Conservation (phyloP, 2,797 vertebrate genomes). For the Crax fasciolata region DNA sequence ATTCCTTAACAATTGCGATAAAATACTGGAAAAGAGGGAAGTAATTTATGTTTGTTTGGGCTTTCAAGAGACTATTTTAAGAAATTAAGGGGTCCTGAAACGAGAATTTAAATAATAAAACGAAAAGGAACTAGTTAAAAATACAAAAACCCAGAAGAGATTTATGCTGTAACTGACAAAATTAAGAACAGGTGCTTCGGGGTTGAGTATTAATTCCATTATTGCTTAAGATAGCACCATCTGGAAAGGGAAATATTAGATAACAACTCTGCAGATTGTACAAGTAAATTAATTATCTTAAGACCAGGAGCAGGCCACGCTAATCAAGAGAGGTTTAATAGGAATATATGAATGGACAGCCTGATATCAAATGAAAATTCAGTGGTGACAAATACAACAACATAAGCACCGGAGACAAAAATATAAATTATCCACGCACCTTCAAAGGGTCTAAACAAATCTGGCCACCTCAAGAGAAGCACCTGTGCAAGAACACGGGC, state of each 20-base stretch:
- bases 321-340: neutral
- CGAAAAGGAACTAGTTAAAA: neutral
- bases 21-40: neutral
- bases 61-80: neutral
- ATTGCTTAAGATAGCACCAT: neutral
- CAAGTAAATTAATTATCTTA: neutral
- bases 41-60: neutral
- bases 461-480: neutral
- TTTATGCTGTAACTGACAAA: neutral
- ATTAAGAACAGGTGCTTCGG: neutral
- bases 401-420: neutral
- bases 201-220: neutral
- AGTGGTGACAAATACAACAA: neutral
- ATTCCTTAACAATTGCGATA: neutral
- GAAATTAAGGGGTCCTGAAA: neutral
- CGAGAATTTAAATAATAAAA: neutral
- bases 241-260: neutral
- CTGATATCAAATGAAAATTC: neutral
- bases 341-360: neutral
- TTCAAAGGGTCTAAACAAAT: neutral
- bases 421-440: neutral
- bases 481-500: neutral
- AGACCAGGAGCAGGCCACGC: neutral
- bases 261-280: neutral
- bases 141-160: neutral